A percentile compares a stretch with the other conserved stretches of the same genome.
Conservation (phyloP, 1,140 invertebrate genomes). For the Drosophila auraria region DNA sequence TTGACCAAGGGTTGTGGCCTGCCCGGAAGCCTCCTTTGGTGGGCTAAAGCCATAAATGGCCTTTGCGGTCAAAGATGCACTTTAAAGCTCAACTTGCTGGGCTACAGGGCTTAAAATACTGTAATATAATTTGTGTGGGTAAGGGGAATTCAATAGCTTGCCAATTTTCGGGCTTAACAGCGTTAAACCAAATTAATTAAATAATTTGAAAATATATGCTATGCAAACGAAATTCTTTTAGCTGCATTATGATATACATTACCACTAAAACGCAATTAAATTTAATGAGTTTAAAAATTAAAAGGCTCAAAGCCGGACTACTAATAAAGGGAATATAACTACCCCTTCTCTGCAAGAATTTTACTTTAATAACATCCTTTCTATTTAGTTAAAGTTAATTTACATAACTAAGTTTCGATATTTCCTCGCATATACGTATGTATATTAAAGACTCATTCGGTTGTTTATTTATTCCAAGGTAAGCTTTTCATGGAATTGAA, state of each 20-base stretch:
- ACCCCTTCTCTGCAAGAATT: neutral
- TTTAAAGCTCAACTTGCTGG: conserved; percentile 18
- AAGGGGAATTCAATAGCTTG: neutral
- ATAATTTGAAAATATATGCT: neutral
- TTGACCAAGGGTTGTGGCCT: conserved; percentile 12
- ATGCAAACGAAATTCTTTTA: neutral
- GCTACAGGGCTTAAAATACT: neutral
- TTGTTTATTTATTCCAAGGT: neutral
- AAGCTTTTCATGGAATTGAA: neutral
- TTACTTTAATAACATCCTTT: neutral
- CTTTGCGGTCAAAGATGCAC: conserved; percentile 12
- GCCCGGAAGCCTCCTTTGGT: conserved; percentile 6
- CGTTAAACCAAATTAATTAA: neutral
- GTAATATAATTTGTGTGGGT: conserved; percentile 10
- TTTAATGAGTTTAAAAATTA: too few species aligned
- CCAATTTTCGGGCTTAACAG: conserved; percentile 9
- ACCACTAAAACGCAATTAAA: neutral
- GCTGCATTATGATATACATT: neutral
- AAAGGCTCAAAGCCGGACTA: neutral
- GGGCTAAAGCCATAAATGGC: conserved; percentile 11
- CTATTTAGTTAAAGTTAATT: neutral
- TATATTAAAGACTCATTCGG: neutral
- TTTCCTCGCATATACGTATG: neutral
- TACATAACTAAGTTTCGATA: too few species aligned
- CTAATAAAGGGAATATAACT: too few species aligned